A percentile compares a stretch with the other conserved stretches of the same genome.
These are phyloP conservation scores for Leuctra nigra DNA, from an alignment of 2,888 invertebrate genomes.

Conservation along the genomic window DNA sequence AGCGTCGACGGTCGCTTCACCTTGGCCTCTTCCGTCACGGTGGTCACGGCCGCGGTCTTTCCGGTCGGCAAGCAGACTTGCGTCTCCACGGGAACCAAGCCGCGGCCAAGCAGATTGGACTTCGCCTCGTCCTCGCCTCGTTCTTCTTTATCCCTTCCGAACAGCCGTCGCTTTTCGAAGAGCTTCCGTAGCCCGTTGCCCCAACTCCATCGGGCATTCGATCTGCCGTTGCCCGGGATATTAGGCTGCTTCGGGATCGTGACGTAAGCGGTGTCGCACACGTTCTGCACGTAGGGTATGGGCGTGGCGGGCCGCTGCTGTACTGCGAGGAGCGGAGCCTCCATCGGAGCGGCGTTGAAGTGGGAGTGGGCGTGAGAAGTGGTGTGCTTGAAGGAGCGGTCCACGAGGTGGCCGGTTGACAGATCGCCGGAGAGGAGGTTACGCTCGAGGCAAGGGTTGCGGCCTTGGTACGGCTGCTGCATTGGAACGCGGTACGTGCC, in stretches of 20 bases:
- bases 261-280: conserved; percentile 44
- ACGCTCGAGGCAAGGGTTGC: conserved; percentile 74
- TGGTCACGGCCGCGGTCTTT: conserved; percentile 39
- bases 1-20: conserved; percentile 41
- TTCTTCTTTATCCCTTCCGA: conserved; percentile 16
- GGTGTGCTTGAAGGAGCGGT: conserved; percentile 31
- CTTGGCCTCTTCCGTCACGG: conserved; percentile 43
- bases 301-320: conserved; percentile 49
- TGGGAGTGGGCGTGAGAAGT: conserved; percentile 20
- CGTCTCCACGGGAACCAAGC: conserved; percentile 40
- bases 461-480: conserved; percentile 75
- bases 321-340: conserved; percentile 45
- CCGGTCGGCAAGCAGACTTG: conserved; percentile 49
- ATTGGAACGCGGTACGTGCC: conserved; percentile 30
- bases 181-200: conserved; percentile 44
- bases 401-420: conserved; percentile 40
- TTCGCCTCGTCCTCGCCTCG: conserved; percentile 26
- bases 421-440: conserved; percentile 60
- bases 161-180: conserved; percentile 33
- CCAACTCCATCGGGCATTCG: conserved; percentile 36
- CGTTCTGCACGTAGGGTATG: conserved; percentile 68
- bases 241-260: conserved; percentile 40
- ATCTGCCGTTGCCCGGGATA: conserved; percentile 35
- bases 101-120: conserved; percentile 26
- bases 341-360: conserved; percentile 31